Conservation (phyloP, 2,888 invertebrate species). For the Cremastobaeus sp. region DNA sequence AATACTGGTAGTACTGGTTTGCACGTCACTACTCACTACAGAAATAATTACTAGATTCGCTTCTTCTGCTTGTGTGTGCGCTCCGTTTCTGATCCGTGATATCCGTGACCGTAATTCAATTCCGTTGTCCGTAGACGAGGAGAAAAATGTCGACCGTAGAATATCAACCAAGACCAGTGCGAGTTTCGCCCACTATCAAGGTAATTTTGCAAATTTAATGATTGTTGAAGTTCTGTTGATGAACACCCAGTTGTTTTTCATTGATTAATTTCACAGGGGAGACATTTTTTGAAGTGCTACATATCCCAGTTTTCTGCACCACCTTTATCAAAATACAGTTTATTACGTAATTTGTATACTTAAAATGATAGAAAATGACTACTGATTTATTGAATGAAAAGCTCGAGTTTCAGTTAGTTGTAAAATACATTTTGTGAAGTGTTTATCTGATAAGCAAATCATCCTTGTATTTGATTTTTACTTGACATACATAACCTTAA, state of each 20-base stretch:
- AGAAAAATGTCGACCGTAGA: slow-evolving; percentile 74
- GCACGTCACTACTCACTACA: slow-evolving; percentile 1
- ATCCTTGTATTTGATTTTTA: not conserved
- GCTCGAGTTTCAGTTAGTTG: not conserved
- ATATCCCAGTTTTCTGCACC: too few species aligned
- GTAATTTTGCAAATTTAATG: slow-evolving; percentile 77
- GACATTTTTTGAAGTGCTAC: too few species aligned
- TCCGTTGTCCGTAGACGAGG: not conserved
- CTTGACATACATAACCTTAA: not conserved
- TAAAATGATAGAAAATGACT: not conserved
- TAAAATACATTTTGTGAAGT: not conserved
- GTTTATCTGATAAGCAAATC: not conserved
- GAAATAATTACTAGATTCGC: too few species aligned
- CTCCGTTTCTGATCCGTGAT: not conserved
- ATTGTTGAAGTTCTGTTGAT: too few species aligned
- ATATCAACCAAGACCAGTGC: slow-evolving; percentile 81
- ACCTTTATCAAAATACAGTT: slow-evolving; percentile 20
- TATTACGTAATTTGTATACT: slow-evolving; percentile 42
- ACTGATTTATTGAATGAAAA: not conserved
- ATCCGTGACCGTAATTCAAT: not conserved
- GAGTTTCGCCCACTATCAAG: slow-evolving; percentile 90
- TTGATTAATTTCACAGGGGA: too few species aligned
- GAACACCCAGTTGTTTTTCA: too few species aligned
- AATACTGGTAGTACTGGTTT: too few species aligned
- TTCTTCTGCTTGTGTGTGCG: too few species aligned